Evolutionary conservation across 2,797 vertebrate species (phyloP).

Genomic region (Neomorphus geoffroyi): DNA sequence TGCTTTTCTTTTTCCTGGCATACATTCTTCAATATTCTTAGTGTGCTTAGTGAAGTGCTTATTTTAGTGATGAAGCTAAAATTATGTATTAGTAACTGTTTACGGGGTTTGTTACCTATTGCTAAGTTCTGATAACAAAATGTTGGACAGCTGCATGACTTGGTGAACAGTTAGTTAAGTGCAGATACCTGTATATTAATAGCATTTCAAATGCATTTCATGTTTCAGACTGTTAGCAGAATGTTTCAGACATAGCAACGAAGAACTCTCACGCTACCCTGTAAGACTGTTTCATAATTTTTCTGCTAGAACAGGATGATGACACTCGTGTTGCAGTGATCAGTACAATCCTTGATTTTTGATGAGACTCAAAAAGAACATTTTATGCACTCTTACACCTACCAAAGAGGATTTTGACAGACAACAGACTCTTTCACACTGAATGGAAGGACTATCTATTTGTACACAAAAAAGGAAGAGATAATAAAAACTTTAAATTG

Average conservation of each 20-base stretch:
- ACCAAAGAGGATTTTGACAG: neutral
- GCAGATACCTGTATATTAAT: neutral
- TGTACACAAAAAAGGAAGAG: neutral
- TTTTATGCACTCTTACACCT: neutral
- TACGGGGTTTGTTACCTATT: neutral
- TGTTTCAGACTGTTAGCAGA: neutral
- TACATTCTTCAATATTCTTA: neutral
- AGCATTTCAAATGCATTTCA: neutral
- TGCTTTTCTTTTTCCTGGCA: too few species aligned
- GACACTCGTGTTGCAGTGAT: neutral
- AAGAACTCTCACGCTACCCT: neutral
- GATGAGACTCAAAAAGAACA: neutral
- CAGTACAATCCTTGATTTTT: neutral
- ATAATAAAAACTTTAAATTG: neutral
- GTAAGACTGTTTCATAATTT: neutral
- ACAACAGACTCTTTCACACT: neutral
- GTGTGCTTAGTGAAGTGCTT: neutral
- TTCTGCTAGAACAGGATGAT: neutral
- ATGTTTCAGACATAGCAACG: neutral
- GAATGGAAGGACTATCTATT: neutral
- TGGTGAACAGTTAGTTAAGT: neutral
- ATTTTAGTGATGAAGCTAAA: neutral
- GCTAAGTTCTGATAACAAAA: neutral
- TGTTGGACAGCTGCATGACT: accelerated
- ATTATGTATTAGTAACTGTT: too few species aligned